A percentile compares a stretch with the other conserved stretches of the same genome.
Evolutionary conservation across 2,797 vertebrate species (phyloP).

Genomic region (Coregonus sp.): DNA sequence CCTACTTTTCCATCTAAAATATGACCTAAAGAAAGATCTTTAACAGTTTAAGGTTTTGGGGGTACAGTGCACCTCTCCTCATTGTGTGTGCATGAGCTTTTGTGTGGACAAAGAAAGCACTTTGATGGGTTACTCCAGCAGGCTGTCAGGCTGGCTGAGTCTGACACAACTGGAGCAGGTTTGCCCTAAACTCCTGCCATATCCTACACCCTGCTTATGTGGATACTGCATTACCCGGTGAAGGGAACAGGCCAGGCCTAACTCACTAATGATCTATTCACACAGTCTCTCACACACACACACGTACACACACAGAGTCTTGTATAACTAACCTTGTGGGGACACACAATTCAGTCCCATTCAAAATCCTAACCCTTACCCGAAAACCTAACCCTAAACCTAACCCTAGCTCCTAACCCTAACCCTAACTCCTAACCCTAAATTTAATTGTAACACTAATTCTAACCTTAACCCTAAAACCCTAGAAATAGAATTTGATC

Average conservation of each 20-base stretch:
- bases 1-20: background rate
- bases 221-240: background rate
- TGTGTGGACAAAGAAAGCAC: background rate
- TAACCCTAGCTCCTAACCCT: too few relatives aligned
- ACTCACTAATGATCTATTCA: background rate
- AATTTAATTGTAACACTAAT: too few relatives aligned
- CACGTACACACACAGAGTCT: background rate
- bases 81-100: slow-evolving; percentile 2
- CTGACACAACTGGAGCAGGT: background rate
- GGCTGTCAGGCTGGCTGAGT: slow-evolving; percentile 1
- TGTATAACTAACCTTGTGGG: too few relatives aligned
- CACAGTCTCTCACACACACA: background rate
- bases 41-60: background rate
- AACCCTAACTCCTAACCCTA: too few relatives aligned
- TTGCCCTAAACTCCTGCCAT: background rate
- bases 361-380: too few relatives aligned
- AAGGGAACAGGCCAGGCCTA: background rate
- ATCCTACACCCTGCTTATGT: background rate
- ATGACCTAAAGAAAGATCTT: background rate
- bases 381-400: too few relatives aligned
- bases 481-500: too few relatives aligned
- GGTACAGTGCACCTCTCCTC: background rate
- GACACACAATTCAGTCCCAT: too few relatives aligned
- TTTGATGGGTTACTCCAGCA: background rate
- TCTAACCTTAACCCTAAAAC: too few relatives aligned